phyloP scores from a whole-genome alignment of 2,888 invertebrate genomes.

The Plusia festucae region DNA sequence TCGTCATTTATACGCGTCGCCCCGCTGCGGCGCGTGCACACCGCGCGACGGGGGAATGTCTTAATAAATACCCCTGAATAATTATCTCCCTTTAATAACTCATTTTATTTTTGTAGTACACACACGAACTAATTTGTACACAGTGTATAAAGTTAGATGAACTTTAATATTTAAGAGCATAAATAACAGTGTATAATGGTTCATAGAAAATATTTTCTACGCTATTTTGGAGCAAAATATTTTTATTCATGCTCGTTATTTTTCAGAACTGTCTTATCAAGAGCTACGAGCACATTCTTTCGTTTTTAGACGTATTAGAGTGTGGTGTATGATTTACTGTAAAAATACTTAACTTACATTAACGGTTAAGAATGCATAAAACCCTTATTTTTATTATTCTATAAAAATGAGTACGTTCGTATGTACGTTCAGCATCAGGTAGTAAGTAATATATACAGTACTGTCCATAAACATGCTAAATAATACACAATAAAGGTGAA shows the following conservation, averaged over 20 bases:
- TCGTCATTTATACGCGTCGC: slow-evolving; percentile 54
- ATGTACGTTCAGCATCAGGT: neutral
- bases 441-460: neutral
- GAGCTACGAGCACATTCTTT: neutral
- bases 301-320: neutral
- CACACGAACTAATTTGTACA: neutral
- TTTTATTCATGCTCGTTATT: neutral
- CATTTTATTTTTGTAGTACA: neutral
- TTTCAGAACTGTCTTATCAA: neutral
- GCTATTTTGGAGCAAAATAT: neutral
- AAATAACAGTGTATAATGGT: neutral
- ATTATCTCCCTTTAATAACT: slow-evolving; percentile 1
- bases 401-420: neutral
- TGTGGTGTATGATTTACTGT: neutral
- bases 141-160: neutral
- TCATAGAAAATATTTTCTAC: neutral
- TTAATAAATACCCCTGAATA: slow-evolving; percentile 9
- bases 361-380: neutral
- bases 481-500: slow-evolving; percentile 3
- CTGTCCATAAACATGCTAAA: neutral
- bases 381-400: neutral
- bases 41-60: slow-evolving; percentile 3
- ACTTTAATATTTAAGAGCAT: neutral
- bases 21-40: slow-evolving; percentile 19
- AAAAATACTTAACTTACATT: neutral